Evolutionary conservation across 2,888 invertebrate genomes (phyloP), one percentile per base, ranked within the genome.

Genomic region (Stenotaenia linearis): DNA sequence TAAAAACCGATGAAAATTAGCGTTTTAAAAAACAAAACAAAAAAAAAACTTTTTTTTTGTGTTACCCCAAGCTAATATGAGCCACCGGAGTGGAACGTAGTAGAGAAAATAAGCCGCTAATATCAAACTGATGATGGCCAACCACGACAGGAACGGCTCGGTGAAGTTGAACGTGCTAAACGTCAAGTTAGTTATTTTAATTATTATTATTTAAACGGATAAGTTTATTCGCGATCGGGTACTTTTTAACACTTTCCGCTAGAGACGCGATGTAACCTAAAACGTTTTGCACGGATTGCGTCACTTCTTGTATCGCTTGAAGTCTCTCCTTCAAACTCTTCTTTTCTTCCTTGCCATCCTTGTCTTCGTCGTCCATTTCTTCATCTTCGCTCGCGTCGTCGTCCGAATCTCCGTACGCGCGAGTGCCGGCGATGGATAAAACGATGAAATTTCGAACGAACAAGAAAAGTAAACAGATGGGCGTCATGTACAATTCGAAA

Each of bases 281-380:
- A 0, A 94, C 93, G 84, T 98, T 97, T 87, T 99, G 98, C 3
- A 99, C 97, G 79, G 94, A 94, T 84, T 96, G 94, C 21, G 98
- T 97, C 2, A 98, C 97, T 87, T 99, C 98, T 86, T 98, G 98
- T 83, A 98, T 96, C 1, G 96, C 94, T 87, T 96, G 96, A 61
- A 98, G 87, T 81, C 95, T 91, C 86, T 97, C 97, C 85, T 97
- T 96, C 79, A 98, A 89, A 83, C 95, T 94, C 87, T 96, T 97
- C 86, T 97, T 97, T 86, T 97, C 97, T 86, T 97, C 97, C 92
- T 61, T 61, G 23, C 61, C 61, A 23, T 96, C 95, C 84, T 92
- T 93, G 84, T 96, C 96, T 81, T 94, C 93, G 21, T 97, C 96
- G 82, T 97, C 97, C 79, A 96, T 96, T 81, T 94, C 94, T 84